Evolutionary conservation across 2,888 invertebrate species (phyloP), one percentile per base, ranked within the genome.

Genomic region (Pristionchus arcanus): DNA sequence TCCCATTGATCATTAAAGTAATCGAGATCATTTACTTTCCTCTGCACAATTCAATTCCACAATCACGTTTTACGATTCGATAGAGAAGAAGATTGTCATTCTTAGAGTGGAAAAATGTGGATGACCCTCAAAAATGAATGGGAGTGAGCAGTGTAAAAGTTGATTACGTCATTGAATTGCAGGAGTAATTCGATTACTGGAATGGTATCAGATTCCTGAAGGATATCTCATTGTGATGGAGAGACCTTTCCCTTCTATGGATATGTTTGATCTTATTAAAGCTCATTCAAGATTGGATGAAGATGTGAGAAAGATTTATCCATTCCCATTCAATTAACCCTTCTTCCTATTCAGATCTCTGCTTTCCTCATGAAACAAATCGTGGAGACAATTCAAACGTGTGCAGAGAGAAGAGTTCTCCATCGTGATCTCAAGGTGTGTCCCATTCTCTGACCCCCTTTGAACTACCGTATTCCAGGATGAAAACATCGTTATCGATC

Each of bases 191-290:
- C 91, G 91, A 53, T 91, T 94, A 31, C 89, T 95, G 31, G 94
- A 94, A 86, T 94, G 94, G 94, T 94, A 92, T 92, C 91, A 91
- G 86, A 93, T 94, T 84, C 94, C 94, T 59, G 94, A 94, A 90
- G 94, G 94, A 87, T 94, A 92, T 90, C 90, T 94, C 28, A 94
- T 94, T 81, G 94, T 94, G 15, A 94, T 94, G 94, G 94, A 95
- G 89, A 91, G 94, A 84, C 94, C 94, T 19, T 92, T 91, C 68
- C 93, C 93, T 31, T 94, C 93, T 89, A 92, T 94, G 42, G 94
- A 94, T 85, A 91, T 94, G 91, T 94, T 94, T 90, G 93, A 94
- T 88, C 94, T 95, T 89, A 94, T 94, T 81, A 93, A 93, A 74
- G 92, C 91, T 68, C 94, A 94, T 21, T 90, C 92, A 25, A 90